Percentiles rank a stretch among this genome's conserved stretches.
These are phyloP conservation scores for Leucophenga montana DNA, from an alignment of 2,888 invertebrate species.

Conservation along the genomic window DNA sequence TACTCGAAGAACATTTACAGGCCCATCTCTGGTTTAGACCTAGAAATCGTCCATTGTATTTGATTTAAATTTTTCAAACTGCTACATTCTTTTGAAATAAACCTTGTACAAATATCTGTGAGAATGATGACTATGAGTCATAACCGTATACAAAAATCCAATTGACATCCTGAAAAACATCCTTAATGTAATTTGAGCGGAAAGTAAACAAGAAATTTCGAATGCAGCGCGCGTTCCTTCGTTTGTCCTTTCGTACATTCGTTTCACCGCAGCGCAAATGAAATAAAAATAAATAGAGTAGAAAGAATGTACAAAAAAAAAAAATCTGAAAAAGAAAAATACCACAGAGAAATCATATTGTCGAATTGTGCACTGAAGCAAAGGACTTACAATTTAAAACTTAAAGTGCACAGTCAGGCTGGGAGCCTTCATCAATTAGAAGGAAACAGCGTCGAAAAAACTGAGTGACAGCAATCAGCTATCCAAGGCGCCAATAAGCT, in stretches of 20 bases:
- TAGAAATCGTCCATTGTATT: no score
- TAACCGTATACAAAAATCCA: slow-evolving; percentile 46
- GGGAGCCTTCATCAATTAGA: no score
- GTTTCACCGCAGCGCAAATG: slow-evolving; percentile 30
- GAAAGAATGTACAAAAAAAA: slow-evolving; percentile 22
- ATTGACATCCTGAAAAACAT: slow-evolving; percentile 65
- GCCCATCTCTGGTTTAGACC: no score
- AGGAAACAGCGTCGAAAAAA: no score
- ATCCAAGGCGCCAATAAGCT: not conserved
- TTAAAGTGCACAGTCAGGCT: no score
- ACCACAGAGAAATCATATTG: slow-evolving; percentile 3
- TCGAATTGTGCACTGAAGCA: not conserved
- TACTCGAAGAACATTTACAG: no score
- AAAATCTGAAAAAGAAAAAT: slow-evolving; percentile 36
- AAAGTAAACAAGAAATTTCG: slow-evolving; percentile 62
- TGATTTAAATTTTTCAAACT: no score
- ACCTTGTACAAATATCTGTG: no score
- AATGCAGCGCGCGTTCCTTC: slow-evolving; percentile 57
- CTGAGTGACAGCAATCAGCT: not conserved
- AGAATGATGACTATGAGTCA: not conserved
- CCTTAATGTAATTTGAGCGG: slow-evolving; percentile 69
- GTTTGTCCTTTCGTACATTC: slow-evolving; percentile 1
- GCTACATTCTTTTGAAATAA: no score
- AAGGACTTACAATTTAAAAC: no score
- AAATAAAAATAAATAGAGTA: slow-evolving; percentile 11